Base-by-base conservation (phyloP, 2,113 vertebrate genomes). In the Formicarius rufipectus region DNA sequence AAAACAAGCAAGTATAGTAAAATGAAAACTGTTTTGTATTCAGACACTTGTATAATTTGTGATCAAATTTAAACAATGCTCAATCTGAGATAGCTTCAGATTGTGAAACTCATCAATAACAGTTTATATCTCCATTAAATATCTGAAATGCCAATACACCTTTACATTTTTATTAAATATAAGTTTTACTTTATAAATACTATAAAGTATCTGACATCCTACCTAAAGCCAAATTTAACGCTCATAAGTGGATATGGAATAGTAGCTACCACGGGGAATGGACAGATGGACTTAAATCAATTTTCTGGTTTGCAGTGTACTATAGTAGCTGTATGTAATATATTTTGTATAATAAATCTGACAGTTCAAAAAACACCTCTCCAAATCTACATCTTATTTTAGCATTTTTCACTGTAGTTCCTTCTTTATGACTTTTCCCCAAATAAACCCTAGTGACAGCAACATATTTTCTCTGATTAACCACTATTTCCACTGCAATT, bases 221-320 rank as follows among this genome's bases (percentile, higher is more conserved):
- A 88, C 30, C 31, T 66, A 89, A 66, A 37, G 55, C 75, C 55
- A 97, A 93, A 89, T 95, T 64, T 95, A 93, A 40, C 24, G 39
- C 42, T 45, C 86, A 2, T n/a, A 89, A 89, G 52, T 74, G 45
- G 30, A 59, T 84, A 73, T 68, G 86, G n/a, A 95, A 73, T 16
- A 87, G 30, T 37, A 83, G 35, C 7, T 60, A 56, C 69, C 40
- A 67, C 24, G 84, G 33, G 10, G n/a, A 93, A 73, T 60, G 21
- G 39, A 62, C 33, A 95, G 45, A 60, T 12, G 1, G 12, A 22
- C 8, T 88, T 33, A 7, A 91, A 94, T 83, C 8, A 87, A 52
- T 95, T 95, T 96, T 42, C 13, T 78, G 19, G 33, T 80, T 96
- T 93, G 66, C 49, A 94, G 2, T 15, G 2, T 89, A 35, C 2